Evolutionary conservation across 2,888 invertebrate species (phyloP).

Genomic region (Phalera bucephala): DNA sequence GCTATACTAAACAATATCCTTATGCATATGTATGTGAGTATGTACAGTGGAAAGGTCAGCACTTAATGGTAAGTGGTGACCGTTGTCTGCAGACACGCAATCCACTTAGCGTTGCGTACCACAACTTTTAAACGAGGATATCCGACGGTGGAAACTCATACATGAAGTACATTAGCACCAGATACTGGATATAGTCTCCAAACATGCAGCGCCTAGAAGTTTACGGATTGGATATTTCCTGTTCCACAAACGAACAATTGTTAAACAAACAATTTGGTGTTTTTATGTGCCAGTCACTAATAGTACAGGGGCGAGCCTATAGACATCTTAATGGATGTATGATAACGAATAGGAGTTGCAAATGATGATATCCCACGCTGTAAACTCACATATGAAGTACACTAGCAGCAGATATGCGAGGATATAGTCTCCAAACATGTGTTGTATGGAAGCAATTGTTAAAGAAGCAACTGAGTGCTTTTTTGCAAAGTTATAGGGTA

Average conservation of each 20-base stretch:
- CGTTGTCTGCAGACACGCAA: slow-evolving; percentile 29
- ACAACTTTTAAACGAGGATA: slow-evolving; percentile 18
- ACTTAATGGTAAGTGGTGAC: slow-evolving; percentile 29
- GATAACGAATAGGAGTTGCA: too few relatives aligned
- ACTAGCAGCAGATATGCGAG: slow-evolving; percentile 14
- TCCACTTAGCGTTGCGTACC: slow-evolving; percentile 27
- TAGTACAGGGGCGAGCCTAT: too few relatives aligned
- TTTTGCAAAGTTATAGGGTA: too few relatives aligned
- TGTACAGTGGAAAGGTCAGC: slow-evolving; percentile 23
- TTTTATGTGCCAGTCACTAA: too few relatives aligned
- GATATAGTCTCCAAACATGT: slow-evolving; percentile 7
- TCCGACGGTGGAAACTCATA: slow-evolving; percentile 15
- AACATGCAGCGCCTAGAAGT: too few relatives aligned
- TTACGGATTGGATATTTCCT: too few relatives aligned
- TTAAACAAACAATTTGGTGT: too few relatives aligned
- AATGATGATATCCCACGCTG: slow-evolving; percentile 12
- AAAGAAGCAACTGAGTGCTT: too few relatives aligned
- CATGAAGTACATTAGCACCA: slow-evolving; percentile 17
- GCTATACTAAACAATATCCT: neutral
- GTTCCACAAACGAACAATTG: too few relatives aligned
- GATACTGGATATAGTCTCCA: slow-evolving; percentile 11
- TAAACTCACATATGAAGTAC: slow-evolving; percentile 18
- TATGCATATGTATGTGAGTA: neutral
- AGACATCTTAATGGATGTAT: too few relatives aligned
- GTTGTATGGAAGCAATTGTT: too few relatives aligned